These are phyloP conservation scores for Fistularia commersonii DNA, from an alignment of 2,797 vertebrate species.

Conservation along the genomic window DNA sequence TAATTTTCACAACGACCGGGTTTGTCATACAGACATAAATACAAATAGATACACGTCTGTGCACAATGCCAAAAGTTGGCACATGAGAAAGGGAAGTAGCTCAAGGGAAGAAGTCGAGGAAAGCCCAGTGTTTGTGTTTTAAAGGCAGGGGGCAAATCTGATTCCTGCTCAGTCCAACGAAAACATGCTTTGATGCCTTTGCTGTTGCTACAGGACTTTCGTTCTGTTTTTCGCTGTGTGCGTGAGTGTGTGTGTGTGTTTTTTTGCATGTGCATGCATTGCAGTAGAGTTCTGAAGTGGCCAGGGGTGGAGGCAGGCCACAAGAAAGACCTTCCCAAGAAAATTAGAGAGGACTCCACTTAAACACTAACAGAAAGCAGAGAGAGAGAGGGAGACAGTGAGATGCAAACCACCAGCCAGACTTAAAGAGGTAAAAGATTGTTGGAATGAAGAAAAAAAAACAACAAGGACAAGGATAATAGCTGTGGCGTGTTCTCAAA, in stretches of 20 bases:
- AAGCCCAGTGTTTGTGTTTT: constrained; percentile 67
- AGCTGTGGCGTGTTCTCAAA: constrained; percentile 47
- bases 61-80: constrained; percentile 32
- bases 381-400: constrained; percentile 48
- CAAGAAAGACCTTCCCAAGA: constrained; percentile 77
- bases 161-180: constrained; percentile 64
- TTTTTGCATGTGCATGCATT: constrained; percentile 38
- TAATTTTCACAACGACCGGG: constrained; percentile 1
- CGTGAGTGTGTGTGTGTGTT: constrained; percentile 12
- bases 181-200: constrained; percentile 71
- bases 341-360: constrained; percentile 81
- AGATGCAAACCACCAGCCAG: constrained; percentile 66
- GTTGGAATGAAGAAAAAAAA: constrained; percentile 44
- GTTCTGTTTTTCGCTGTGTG: constrained; percentile 40
- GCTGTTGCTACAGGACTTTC: constrained; percentile 55
- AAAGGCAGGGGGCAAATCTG: constrained; percentile 59
- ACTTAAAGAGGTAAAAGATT: constrained; percentile 44
- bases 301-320: constrained; percentile 73
- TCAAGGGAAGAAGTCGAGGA: constrained; percentile 61
- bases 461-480: constrained; percentile 54
- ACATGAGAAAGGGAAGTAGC: constrained; percentile 53
- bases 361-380: constrained; percentile 75
- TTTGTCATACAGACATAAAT: constrained; percentile 12
- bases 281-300: constrained; percentile 64
- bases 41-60: not conserved